Evolutionary conservation across 2,797 vertebrate species (phyloP).

Genomic region (Chaunax sp.): DNA sequence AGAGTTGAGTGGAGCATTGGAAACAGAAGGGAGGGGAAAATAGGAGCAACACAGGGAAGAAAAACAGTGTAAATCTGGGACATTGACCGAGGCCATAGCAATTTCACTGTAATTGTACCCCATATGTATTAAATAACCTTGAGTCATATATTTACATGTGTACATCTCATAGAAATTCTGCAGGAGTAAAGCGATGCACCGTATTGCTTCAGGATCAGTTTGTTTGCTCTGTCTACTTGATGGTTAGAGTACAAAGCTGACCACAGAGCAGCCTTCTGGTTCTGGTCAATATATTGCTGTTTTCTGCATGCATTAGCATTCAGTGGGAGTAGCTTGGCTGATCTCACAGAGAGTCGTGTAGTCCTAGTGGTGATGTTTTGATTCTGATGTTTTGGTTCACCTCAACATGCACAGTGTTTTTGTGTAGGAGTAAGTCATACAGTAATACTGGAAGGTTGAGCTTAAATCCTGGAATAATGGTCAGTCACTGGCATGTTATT

Average conservation of each 20-base stretch:
- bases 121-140: background rate
- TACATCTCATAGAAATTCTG: background rate
- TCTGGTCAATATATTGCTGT: background rate
- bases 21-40: too few relatives aligned
- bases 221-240: background rate
- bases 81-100: too few relatives aligned
- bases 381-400: background rate
- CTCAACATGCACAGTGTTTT: background rate
- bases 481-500: background rate
- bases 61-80: too few relatives aligned
- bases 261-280: background rate
- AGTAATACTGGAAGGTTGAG: too few relatives aligned
- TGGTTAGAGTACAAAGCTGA: constrained; percentile 9
- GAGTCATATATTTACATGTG: background rate
- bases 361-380: constrained; percentile 5
- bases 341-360: constrained; percentile 20
- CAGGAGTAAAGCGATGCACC: background rate
- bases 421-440: background rate
- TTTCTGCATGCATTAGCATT: constrained; percentile 35
- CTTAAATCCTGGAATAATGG: background rate
- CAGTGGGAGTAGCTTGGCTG: constrained; percentile 1
- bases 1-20: too few relatives aligned
- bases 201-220: background rate
- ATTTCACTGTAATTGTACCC: too few relatives aligned
- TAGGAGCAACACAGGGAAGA: too few relatives aligned